These are phyloP conservation scores for Tanytarsus gracilentus DNA, from an alignment of 2,888 invertebrate genomes.

Conservation along the genomic window DNA sequence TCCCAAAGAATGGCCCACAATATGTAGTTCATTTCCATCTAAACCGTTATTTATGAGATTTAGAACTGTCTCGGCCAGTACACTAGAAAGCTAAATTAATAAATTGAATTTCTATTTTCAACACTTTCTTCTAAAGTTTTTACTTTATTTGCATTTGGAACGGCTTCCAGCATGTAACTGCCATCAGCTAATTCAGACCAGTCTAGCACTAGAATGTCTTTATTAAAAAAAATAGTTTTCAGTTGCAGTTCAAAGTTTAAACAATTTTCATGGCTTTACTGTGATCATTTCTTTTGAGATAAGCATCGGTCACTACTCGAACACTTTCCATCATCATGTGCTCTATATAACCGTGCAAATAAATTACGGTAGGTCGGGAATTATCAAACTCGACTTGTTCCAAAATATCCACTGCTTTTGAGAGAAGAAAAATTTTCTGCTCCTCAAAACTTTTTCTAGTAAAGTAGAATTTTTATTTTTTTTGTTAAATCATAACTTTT, in stretches of 20 bases:
- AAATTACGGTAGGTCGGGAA: conserved; percentile 12
- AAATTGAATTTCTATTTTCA: no score
- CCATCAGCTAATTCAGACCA: conserved; percentile 43
- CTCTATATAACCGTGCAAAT: conserved; percentile 15
- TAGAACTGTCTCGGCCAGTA: conserved; percentile 32
- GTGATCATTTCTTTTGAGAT: conserved; percentile 37
- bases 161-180: conserved; percentile 41
- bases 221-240: neutral
- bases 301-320: conserved; percentile 43
- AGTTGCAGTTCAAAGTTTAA: neutral
- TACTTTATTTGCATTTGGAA: conserved; percentile 39
- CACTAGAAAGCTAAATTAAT: neutral
- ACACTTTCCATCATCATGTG: conserved; percentile 40
- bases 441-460: conserved; percentile 14
- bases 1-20: conserved; percentile 42
- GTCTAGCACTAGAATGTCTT: conserved; percentile 38
- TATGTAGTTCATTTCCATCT: conserved; percentile 37
- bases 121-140: neutral
- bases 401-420: conserved; percentile 16
- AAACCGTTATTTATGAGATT: conserved; percentile 39
- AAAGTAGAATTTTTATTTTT: neutral
- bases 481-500: neutral
- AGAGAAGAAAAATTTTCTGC: neutral
- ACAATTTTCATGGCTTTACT: conserved; percentile 29
- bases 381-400: conserved; percentile 22